Conservation (phyloP, 1,140 invertebrate species). For the Agrilus planipennis region DNA sequence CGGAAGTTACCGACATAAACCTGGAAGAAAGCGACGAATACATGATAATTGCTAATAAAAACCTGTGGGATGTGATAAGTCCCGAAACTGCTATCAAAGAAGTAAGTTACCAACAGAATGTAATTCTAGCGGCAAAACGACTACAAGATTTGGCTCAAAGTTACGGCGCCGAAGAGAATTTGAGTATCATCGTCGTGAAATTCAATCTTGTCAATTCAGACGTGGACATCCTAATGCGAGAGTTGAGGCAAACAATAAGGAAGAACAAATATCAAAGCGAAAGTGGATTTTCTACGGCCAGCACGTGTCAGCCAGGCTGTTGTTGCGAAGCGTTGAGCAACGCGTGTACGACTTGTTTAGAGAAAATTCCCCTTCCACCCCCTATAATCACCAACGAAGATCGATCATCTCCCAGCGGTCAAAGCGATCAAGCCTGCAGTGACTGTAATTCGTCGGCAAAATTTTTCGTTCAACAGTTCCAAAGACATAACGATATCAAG, state of each 20-base stretch:
- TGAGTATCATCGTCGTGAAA: constrained; percentile 64
- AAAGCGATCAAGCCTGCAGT: constrained; percentile 59
- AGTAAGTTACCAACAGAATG: constrained; percentile 58
- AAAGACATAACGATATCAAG: constrained; percentile 25
- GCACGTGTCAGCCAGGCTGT: constrained; percentile 44
- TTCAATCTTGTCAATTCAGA: constrained; percentile 52
- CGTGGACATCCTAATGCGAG: constrained; percentile 61
- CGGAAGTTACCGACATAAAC: constrained; percentile 56
- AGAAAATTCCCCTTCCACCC: constrained; percentile 30
- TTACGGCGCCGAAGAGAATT: constrained; percentile 67
- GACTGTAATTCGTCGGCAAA: constrained; percentile 40
- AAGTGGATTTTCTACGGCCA: constrained; percentile 32
- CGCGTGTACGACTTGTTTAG: constrained; percentile 44
- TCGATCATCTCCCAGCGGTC: constrained; percentile 69
- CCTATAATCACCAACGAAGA: constrained; percentile 40
- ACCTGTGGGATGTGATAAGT: constrained; percentile 64
- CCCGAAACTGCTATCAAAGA: constrained; percentile 63
- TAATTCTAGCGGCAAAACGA: constrained; percentile 65
- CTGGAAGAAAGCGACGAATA: constrained; percentile 72
- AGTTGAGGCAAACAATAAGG: constrained; percentile 56
- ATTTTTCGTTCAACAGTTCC: constrained; percentile 28
- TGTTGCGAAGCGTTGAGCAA: constrained; percentile 47
- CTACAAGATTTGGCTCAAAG: constrained; percentile 71
- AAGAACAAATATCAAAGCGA: constrained; percentile 40
- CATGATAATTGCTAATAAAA: constrained; percentile 65